Base-by-base conservation (phyloP, 2,113 vertebrate genomes). In the Myxocyprinus asiaticus region DNA sequence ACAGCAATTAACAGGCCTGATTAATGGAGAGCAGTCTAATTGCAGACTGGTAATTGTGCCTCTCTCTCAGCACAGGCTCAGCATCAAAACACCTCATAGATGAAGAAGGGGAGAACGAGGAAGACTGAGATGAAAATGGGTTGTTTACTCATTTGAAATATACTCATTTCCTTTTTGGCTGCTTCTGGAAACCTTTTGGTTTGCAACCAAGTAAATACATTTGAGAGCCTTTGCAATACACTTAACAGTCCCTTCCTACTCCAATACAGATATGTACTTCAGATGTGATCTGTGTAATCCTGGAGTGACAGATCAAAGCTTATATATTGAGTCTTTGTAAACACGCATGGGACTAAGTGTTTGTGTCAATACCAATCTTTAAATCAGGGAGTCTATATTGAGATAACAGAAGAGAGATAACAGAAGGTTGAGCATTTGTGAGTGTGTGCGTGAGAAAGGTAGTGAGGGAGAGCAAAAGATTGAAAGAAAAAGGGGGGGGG, bases 1-100 rank as follows among this genome's bases (percentile, higher is more conserved):
- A 90, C 94, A 94, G 96, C 95, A 97, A 97, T 96, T 96, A 98
- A 94, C 94, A 91, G 90, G 91, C 92, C 95, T 98, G 96, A 99
- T 99, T 98, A 98, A 98, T 98, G 96, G 94, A 93, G 92, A 96
- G 94, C 91, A 93, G 94, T 93, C 94, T 95, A 94, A 95, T 96
- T 95, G 95, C 95, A 94, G 95, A 95, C 94, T 96, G 94, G 94
- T 95, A 95, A 96, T 94, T 94, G 94, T 76, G 67, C 82, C 76
- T 81, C 64, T 65, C 80, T 81, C 72, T 80, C 74, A 65, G 68
- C 63, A 72, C 64, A 74, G 76, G 58, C 69, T 78, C 78, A 56
- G 82, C 68, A 78, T 65, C 53, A 63, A 66, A 81, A 70, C 68
- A 72, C 55, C 6, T 55, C 53, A 59, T 44, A 80, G 72, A 79